These are phyloP conservation scores for Saccopteryx leptura DNA, from an alignment of 2,113 vertebrate genomes.

Conservation along the genomic window DNA sequence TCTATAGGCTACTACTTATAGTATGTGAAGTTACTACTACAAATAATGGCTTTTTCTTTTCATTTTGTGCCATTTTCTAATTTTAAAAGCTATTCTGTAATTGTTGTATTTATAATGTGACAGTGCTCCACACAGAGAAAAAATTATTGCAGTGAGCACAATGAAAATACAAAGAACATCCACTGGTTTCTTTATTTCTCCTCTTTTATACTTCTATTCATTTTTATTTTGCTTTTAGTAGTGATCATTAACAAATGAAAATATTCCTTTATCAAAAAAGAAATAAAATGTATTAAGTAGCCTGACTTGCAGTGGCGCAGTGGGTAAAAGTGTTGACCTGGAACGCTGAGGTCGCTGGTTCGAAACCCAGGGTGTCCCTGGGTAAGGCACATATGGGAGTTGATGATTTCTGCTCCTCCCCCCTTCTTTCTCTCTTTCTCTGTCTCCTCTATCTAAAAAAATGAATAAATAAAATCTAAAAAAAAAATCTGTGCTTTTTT, in stretches of 20 bases:
- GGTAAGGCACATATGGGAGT: no score
- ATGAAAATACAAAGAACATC: background rate
- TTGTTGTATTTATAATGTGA: background rate
- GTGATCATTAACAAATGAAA: conserved; percentile 13
- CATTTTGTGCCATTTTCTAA: background rate
- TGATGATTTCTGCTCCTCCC: no score
- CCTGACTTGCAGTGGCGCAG: no score
- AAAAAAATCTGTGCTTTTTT: no score
- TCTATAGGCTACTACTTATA: background rate
- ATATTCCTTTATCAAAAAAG: background rate
- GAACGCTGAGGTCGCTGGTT: no score
- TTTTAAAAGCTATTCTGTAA: background rate
- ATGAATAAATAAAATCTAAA: no score
- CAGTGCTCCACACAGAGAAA: background rate
- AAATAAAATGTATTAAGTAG: background rate
- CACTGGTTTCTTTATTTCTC: background rate
- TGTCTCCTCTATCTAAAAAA: no score
- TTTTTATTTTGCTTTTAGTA: background rate
- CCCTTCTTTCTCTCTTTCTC: no score
- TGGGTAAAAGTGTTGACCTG: no score
- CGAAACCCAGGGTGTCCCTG: no score
- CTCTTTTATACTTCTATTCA: background rate
- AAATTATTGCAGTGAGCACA: background rate
- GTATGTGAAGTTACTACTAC: background rate
- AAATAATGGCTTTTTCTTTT: background rate